Evolutionary conservation across 53 echinoderm and acorn worm genomes (phyloP).

Genomic region (Mesocentrotus franciscanus): DNA sequence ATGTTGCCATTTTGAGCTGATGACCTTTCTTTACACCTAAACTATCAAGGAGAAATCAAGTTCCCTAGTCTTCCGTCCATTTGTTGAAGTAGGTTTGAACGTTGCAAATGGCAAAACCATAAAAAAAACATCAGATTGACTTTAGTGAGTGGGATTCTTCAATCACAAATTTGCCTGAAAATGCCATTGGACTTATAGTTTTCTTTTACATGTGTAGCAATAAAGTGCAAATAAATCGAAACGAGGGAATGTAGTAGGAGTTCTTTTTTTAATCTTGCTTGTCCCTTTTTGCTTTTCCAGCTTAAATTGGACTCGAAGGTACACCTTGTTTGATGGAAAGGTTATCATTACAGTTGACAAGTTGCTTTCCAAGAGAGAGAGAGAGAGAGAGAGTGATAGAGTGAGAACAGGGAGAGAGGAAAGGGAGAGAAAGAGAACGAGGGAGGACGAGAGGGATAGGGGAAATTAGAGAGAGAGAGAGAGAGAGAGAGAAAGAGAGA

Average conservation of each 20-base stretch:
- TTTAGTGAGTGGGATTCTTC: not conserved
- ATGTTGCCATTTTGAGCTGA: not conserved
- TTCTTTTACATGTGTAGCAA: not conserved
- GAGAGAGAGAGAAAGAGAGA: not conserved
- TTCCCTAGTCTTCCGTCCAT: not conserved
- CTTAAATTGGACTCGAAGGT: not conserved
- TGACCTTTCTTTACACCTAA: not conserved
- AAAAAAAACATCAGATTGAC: not conserved
- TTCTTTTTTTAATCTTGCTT: not conserved
- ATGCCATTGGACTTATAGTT: not conserved
- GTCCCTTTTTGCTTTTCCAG: not conserved
- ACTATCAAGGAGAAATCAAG: not conserved
- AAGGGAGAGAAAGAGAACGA: not conserved
- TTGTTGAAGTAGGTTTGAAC: not conserved
- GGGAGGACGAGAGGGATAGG: not conserved
- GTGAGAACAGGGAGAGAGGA: not conserved
- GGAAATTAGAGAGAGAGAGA: not conserved
- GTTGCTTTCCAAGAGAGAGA: not conserved
- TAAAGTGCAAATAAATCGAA: constrained; percentile 15
- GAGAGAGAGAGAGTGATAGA: not conserved
- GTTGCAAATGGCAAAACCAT: not conserved
- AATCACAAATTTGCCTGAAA: not conserved
- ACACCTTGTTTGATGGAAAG: not conserved
- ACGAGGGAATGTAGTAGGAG: not conserved
- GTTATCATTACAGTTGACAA: not conserved